Conservation (phyloP, 2,888 invertebrate genomes). For the Agriopis marginaria region DNA sequence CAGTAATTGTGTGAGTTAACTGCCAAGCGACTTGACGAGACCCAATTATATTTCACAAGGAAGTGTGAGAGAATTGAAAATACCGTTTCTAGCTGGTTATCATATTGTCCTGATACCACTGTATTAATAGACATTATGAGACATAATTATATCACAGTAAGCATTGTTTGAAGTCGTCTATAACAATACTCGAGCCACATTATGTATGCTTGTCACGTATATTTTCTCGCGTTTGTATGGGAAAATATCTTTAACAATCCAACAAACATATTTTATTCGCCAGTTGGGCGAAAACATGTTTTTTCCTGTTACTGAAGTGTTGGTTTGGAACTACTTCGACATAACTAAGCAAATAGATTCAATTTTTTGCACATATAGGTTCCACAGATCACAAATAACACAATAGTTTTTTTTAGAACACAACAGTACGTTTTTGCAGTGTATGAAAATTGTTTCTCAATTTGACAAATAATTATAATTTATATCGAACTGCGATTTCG, state of each 20-base stretch:
- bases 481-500: not conserved
- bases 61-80: not conserved
- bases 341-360: no score
- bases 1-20: conserved; percentile 5
- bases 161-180: conserved; percentile 14
- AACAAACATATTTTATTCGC: conserved; percentile 19
- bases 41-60: conserved; percentile 7
- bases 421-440: no score
- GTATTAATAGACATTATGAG: conserved; percentile 9
- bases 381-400: not conserved
- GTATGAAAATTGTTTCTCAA: not conserved
- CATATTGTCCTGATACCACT: not conserved
- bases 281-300: conserved; percentile 40
- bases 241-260: conserved; percentile 31
- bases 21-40: conserved; percentile 14
- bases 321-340: not conserved
- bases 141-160: conserved; percentile 4
- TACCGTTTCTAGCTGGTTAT: conserved; percentile 9
- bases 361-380: no score
- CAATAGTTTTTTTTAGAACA: not conserved
- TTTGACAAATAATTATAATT: not conserved
- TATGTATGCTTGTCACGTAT: conserved; percentile 22
- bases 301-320: conserved; percentile 32
- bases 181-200: conserved; percentile 19
- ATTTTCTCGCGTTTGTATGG: conserved; percentile 18